Evolutionary conservation across 2,888 invertebrate genomes (phyloP), one percentile per base, ranked within the genome.

Genomic region (Apodemia mormo): DNA sequence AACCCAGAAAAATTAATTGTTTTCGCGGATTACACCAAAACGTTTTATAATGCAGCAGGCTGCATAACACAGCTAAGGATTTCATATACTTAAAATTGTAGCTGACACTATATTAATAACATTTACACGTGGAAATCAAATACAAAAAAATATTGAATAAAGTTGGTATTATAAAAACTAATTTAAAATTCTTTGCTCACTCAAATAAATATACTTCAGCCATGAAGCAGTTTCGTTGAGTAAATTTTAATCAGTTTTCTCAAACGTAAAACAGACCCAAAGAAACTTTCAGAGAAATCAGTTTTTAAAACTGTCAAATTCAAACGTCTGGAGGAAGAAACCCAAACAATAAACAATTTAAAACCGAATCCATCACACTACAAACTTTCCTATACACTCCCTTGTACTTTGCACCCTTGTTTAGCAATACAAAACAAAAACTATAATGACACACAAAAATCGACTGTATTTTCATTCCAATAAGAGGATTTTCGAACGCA

Each of bases 321-420:
- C 74, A 76, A 72, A 69, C 71, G 70, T 65, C 71, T 73, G 68
- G 70, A 70, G 68, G 70, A 68, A 74, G 74, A 76, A 76, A 71
- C 73, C 75, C 77, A 72, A 77, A 81, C 81, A 82, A 80, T 84
- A 85, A 88, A 85, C 87, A 87, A 86, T 87, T 88, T 85, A 85
- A 86, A 85, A 85, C 84, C 85, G 82, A 86, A 88, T 89, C 87
- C 82, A 81, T 78, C 83, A 61, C 61, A 83, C 80, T 80, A 77
- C 82, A 84, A 87, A 86, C 82, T 85, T 85, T 84, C 78, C 79
- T 79, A 79, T 79, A 79, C 79, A 78, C 71, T 72, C 75, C 76
- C 73, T 66, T 69, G 72, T 73, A 74, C 75, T 73, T 76, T 75
- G 75, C 78, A 77, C 78, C 77, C 77, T 73, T 75, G 72, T 69